Conservation (phyloP, 2,888 invertebrate genomes). For the Drosophila koepferae region DNA sequence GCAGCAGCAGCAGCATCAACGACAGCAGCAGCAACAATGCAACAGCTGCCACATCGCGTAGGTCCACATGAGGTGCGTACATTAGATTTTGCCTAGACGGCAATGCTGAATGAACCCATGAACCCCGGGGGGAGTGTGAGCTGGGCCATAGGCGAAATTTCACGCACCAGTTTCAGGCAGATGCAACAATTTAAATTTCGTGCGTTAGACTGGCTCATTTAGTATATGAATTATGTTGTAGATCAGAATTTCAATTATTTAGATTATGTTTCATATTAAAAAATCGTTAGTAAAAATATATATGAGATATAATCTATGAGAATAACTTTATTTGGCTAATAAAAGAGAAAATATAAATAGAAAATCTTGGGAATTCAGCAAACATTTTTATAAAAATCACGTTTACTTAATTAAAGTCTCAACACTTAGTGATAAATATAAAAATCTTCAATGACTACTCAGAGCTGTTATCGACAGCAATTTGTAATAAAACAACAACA, state of each 20-base stretch:
- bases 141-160: conserved; percentile 10
- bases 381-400: no score
- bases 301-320: no score
- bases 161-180: not conserved
- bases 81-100: not conserved
- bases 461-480: not conserved
- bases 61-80: conserved; percentile 73
- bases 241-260: not conserved
- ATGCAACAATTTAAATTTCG: not conserved
- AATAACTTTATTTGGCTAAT: no score
- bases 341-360: no score
- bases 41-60: conserved; percentile 46
- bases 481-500: not conserved
- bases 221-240: not conserved
- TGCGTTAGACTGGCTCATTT: not conserved
- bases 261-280: no score
- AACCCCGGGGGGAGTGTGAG: not conserved
- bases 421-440: no score
- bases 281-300: no score
- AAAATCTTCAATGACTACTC: not conserved
- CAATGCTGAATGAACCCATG: conserved; percentile 2
- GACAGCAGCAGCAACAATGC: conserved; percentile 33
- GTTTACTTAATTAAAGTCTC: no score
- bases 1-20: conserved; percentile 28
- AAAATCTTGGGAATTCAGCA: no score